Conservation (phyloP, 2,888 invertebrate species). For the Eledone cirrhosa region DNA sequence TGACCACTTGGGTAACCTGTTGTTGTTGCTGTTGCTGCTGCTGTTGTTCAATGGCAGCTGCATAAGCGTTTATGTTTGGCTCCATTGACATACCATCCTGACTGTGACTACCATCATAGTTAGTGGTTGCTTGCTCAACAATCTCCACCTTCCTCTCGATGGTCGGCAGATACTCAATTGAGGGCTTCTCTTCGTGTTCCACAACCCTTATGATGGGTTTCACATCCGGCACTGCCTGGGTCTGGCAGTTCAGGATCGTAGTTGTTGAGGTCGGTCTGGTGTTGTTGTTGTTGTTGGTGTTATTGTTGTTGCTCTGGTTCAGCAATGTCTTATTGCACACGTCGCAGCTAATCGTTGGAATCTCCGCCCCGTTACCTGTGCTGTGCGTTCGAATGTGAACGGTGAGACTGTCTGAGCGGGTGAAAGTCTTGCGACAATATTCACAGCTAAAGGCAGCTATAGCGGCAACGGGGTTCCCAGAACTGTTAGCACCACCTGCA, state of each 20-base stretch:
- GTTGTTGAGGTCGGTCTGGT: not conserved
- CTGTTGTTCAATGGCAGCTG: not conserved
- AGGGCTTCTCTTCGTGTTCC: slow-evolving; percentile 18
- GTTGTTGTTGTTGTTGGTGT: not conserved
- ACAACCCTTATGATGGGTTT: slow-evolving; percentile 21
- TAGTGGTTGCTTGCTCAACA: not conserved
- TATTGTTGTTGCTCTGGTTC: not conserved
- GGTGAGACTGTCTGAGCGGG: slow-evolving; percentile 15
- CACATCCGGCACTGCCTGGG: not conserved
- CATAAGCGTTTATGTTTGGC: not conserved
- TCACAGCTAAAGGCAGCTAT: slow-evolving; percentile 12
- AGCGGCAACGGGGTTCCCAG: too few species aligned
- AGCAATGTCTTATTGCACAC: slow-evolving; percentile 24
- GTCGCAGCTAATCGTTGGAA: slow-evolving; percentile 15
- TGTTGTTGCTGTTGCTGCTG: slow-evolving; percentile 7
- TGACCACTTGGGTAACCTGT: slow-evolving; percentile 9
- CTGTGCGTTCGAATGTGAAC: slow-evolving; percentile 22
- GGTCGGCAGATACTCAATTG: not conserved
- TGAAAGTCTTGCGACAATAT: slow-evolving; percentile 16
- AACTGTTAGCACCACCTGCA: not conserved
- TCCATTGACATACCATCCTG: not conserved
- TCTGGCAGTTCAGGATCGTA: slow-evolving; percentile 19
- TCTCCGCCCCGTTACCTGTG: slow-evolving; percentile 13
- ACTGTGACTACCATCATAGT: not conserved
- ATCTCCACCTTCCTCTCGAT: slow-evolving; percentile 11